These are phyloP conservation scores for Teleogryllus occipitalis DNA, from an alignment of 1,140 invertebrate species.

Conservation along the genomic window DNA sequence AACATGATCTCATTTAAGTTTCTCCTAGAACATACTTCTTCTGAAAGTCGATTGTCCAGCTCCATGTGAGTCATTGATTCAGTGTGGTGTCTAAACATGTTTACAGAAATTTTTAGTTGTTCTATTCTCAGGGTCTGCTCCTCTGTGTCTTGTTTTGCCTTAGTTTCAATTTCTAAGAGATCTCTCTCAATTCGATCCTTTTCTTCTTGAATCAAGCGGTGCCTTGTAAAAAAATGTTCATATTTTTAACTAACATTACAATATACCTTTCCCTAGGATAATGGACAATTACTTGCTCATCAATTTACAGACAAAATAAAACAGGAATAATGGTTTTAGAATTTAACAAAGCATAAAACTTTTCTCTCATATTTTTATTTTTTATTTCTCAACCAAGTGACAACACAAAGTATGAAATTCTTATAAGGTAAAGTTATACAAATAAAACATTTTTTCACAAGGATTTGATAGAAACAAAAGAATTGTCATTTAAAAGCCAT, in stretches of 20 bases:
- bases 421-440: no score
- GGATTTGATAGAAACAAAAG: no score
- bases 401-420: not conserved
- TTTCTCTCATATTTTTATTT: not conserved
- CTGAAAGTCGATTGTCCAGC: not conserved
- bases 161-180: not conserved
- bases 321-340: not conserved
- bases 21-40: not conserved
- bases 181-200: constrained; percentile 10
- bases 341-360: not conserved
- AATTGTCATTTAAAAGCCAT: no score
- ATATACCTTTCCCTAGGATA: no score
- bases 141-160: constrained; percentile 1
- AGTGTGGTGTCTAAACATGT: not conserved
- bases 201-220: constrained; percentile 12
- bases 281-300: not conserved
- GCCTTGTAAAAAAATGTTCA: not conserved
- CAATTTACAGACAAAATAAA: not conserved
- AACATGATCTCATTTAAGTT: not conserved
- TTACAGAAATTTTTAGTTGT: not conserved
- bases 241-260: not conserved
- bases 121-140: not conserved
- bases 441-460: no score
- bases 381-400: not conserved
- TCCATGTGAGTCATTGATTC: not conserved